Percentiles rank a stretch among this genome's conserved stretches.
Evolutionary conservation across 1,140 invertebrate species (phyloP).

Genomic region (Drosophila arizonae): DNA sequence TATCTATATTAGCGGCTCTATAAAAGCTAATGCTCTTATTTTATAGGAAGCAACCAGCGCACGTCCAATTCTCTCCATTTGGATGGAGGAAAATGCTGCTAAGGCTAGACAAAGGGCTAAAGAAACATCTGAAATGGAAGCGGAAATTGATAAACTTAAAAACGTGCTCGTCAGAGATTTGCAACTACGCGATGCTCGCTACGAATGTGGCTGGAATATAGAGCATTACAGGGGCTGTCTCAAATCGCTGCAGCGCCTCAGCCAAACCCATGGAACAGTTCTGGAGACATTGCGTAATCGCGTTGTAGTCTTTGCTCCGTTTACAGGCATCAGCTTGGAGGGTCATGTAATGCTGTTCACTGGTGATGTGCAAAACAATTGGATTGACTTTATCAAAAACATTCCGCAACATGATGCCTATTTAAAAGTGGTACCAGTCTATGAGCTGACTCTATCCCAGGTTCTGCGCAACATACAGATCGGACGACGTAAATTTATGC

Average conservation of each 20-base stretch:
- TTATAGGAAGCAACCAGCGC: conserved; percentile 66
- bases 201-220: conserved; percentile 94
- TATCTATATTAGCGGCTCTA: not conserved
- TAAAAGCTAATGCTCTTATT: not conserved
- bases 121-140: conserved; percentile 86
- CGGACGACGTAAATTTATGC: conserved; percentile 95
- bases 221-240: conserved; percentile 93
- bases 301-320: conserved; percentile 91
- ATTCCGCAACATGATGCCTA: conserved; percentile 89
- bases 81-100: conserved; percentile 87
- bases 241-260: conserved; percentile 88
- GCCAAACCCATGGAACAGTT: conserved; percentile 87
- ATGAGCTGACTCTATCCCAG: conserved; percentile 92
- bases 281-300: conserved; percentile 88
- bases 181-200: conserved; percentile 86
- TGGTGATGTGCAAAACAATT: conserved; percentile 94
- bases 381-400: conserved; percentile 94
- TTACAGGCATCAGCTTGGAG: conserved; percentile 94
- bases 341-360: conserved; percentile 94
- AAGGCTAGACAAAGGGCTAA: conserved; percentile 86
- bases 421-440: conserved; percentile 89
- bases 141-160: conserved; percentile 87
- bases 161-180: conserved; percentile 84
- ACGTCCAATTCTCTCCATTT: conserved; percentile 75
- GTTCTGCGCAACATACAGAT: conserved; percentile 92